These are phyloP conservation scores for Orchesella flavescens DNA, from an alignment of 2,888 invertebrate genomes.

Conservation along the genomic window DNA sequence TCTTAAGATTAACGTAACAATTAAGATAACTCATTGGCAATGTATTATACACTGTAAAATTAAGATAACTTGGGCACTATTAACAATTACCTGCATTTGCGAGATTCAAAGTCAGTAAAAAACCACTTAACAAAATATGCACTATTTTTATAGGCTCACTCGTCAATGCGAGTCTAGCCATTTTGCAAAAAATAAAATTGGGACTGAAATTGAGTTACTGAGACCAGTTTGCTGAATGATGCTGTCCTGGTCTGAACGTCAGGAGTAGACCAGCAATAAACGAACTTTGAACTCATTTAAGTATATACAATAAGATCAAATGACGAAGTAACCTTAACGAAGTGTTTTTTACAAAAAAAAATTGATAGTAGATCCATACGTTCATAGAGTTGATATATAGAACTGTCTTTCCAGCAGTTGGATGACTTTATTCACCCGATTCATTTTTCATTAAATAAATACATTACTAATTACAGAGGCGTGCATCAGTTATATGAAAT, in stretches of 20 bases:
- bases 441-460: neutral
- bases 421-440: no score
- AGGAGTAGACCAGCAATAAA: neutral
- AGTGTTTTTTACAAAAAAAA: no score
- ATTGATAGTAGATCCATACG: no score
- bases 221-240: slow-evolving; percentile 61
- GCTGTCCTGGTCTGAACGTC: slow-evolving; percentile 10
- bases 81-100: slow-evolving; percentile 56
- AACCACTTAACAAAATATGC: slow-evolving; percentile 16
- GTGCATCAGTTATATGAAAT: no score
- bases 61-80: neutral
- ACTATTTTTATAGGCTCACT: slow-evolving; percentile 62
- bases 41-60: neutral
- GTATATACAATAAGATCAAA: no score
- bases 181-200: slow-evolving; percentile 45
- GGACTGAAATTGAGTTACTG: slow-evolving; percentile 25
- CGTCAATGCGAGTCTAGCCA: slow-evolving; percentile 70
- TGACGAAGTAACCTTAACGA: no score
- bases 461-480: no score
- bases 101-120: slow-evolving; percentile 35
- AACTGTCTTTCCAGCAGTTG: neutral
- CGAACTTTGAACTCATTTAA: slow-evolving; percentile 43
- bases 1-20: no score
- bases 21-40: neutral
- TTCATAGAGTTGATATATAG: no score